Evolutionary conservation across 2,797 vertebrate genomes (phyloP), one percentile per base, ranked within the genome.

Genomic region (Gymnoscopelus microlampas): DNA sequence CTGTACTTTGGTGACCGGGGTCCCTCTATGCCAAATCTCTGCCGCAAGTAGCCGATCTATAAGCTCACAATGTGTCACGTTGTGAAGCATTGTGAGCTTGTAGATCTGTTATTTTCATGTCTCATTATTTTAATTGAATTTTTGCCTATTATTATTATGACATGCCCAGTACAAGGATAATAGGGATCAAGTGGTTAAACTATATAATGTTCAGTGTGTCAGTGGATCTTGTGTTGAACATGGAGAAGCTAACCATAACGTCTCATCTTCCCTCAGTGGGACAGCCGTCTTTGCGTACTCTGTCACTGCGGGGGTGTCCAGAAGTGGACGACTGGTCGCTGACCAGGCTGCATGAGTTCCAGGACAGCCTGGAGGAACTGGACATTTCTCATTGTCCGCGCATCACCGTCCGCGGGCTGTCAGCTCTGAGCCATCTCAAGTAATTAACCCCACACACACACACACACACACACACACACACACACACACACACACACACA

Each of bases 301-400:
- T 98, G 56, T 91, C 80, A 0, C 75, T 98, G 26, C 88, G 80
- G 71, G 74, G 80, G 5, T 98, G 97, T 77, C 88, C 91, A 54
- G 78, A 95, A 8, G 73, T 98, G 8, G 95, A 96, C 0, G 94
- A 96, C 89, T 98, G 97, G 96, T 93, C 93, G 63, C 87, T 98
- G 32, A 77, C 89, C 32, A 89, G 88, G 12, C 92, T 98, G 53
- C 81, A 97, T 8, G 3, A 83, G 0, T 94, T 97, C 24, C 78
- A 90, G 13, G 79, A 84, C 67, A 93, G 86, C 0, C 75, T 98
- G 67, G 82, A 93, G 76, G 94, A 96, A 47, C 90, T 98, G 54
- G 91, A 92, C 2, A 85, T 98, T 71, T 95, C 96, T 0, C 89
- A 93, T 5, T 98, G 96, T 57, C 91, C 94, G 49, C 80, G 0